Conservation (phyloP, 2,113 vertebrate genomes). For the Anhinga anhinga region DNA sequence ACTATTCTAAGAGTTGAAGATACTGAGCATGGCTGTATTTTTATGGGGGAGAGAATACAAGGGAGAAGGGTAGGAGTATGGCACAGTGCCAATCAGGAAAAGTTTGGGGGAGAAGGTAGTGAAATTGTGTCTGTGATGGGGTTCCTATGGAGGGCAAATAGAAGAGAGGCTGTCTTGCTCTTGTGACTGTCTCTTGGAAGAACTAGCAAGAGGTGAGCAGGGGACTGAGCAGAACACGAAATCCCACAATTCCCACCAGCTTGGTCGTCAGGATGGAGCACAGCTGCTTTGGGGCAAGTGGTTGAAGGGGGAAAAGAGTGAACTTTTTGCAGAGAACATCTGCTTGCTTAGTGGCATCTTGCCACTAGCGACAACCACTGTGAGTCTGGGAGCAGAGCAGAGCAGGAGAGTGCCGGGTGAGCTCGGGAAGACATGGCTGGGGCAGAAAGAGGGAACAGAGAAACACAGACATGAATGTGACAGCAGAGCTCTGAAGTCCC, state of each 20-base stretch:
- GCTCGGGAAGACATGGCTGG: neutral
- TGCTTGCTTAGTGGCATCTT: neutral
- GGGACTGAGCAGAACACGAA: neutral
- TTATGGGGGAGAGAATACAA: neutral
- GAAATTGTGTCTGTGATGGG: neutral
- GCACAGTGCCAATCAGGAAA: neutral
- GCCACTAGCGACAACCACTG: neutral
- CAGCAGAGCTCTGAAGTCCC: neutral
- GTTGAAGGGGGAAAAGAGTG: neutral
- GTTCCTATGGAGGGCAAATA: neutral
- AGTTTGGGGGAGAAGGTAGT: neutral
- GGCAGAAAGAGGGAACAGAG: neutral
- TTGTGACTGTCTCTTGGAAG: neutral
- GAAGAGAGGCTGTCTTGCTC: neutral
- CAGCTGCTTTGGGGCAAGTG: neutral
- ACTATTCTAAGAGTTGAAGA: neutral
- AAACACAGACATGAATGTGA: neutral
- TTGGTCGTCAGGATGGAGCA: neutral
- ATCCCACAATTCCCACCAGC: neutral
- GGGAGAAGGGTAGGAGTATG: neutral
- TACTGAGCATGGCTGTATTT: neutral
- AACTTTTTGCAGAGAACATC: neutral
- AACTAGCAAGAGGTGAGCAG: neutral
- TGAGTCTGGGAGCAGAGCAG: neutral
- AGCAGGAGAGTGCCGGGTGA: neutral